phyloP scores from a whole-genome alignment of 2,888 invertebrate genomes.

The Mystacides longicornis region DNA sequence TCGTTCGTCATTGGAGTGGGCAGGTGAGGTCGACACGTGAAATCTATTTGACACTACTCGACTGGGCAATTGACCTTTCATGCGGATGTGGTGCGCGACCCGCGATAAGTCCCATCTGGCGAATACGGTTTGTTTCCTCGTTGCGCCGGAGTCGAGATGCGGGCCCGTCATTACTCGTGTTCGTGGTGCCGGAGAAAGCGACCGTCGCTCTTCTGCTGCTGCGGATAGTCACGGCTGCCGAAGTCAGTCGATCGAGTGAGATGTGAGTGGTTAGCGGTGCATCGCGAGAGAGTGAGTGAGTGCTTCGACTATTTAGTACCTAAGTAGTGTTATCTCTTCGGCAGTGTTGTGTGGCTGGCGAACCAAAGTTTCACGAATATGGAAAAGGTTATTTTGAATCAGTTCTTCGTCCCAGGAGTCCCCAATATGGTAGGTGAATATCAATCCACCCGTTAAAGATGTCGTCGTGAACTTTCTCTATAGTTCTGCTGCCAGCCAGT shows the following conservation, averaged over 20 bases:
- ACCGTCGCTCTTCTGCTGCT: background rate
- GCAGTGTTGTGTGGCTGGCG: too few species aligned
- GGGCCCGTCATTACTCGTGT: background rate
- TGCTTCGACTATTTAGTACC: too few species aligned
- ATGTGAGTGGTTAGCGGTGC: background rate
- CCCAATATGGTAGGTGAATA: background rate
- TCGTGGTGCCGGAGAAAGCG: background rate
- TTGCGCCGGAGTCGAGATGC: background rate
- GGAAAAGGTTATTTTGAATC: background rate
- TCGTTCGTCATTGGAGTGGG: conserved; percentile 17
- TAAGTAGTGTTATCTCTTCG: too few species aligned
- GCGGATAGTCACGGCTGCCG: background rate
- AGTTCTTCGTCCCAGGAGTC: background rate
- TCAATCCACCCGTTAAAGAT: too few species aligned
- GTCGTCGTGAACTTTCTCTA: too few species aligned
- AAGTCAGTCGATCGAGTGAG: background rate
- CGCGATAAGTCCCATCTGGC: background rate
- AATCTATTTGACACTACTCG: conserved; percentile 19
- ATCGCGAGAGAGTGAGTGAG: background rate
- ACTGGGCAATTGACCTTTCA: conserved; percentile 22
- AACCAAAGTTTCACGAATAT: conserved; percentile 1
- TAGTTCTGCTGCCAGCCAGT: too few species aligned
- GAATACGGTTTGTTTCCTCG: background rate
- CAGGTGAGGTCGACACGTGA: conserved; percentile 23
- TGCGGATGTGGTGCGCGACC: conserved; percentile 13